Evolutionary conservation across 2,797 vertebrate genomes (phyloP).

Genomic region (Cirrhinus mrigala): DNA sequence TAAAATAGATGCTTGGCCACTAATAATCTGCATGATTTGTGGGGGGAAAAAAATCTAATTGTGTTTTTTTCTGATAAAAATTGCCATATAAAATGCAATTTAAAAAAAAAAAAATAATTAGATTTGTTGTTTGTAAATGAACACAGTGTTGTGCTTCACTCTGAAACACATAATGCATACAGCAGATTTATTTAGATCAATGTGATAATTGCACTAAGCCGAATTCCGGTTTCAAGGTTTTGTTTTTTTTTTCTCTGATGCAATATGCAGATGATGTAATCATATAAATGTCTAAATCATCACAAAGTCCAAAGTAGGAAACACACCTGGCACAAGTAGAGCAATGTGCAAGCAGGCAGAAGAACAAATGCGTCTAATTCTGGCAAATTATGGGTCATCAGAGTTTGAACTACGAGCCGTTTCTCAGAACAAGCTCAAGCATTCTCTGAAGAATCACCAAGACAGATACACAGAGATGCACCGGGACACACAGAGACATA

Average conservation of each 20-base stretch:
- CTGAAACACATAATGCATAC: too few relatives aligned
- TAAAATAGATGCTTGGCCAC: too few relatives aligned
- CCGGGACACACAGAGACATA: background rate
- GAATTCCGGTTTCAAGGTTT: too few relatives aligned
- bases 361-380: background rate
- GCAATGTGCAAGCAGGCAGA: background rate
- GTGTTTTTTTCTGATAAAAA: background rate
- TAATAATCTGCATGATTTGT: too few relatives aligned
- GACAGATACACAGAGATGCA: background rate
- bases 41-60: background rate
- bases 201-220: too few relatives aligned
- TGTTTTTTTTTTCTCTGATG: background rate
- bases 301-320: background rate
- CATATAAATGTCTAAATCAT: constrained; percentile 23
- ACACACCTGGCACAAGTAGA: constrained; percentile 39
- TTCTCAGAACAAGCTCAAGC: constrained; percentile 37
- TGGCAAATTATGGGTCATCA: constrained; percentile 18
- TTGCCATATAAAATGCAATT: background rate
- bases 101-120: background rate
- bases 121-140: background rate
- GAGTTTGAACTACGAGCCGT: constrained; percentile 17
- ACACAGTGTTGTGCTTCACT: too few relatives aligned
- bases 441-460: constrained; percentile 21
- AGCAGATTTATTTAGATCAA: too few relatives aligned
- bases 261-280: background rate